Percentiles rank a stretch among this genome's conserved stretches.
These are phyloP conservation scores for Glaucomys volans DNA, from an alignment of 2,113 vertebrate genomes.

Conservation along the genomic window DNA sequence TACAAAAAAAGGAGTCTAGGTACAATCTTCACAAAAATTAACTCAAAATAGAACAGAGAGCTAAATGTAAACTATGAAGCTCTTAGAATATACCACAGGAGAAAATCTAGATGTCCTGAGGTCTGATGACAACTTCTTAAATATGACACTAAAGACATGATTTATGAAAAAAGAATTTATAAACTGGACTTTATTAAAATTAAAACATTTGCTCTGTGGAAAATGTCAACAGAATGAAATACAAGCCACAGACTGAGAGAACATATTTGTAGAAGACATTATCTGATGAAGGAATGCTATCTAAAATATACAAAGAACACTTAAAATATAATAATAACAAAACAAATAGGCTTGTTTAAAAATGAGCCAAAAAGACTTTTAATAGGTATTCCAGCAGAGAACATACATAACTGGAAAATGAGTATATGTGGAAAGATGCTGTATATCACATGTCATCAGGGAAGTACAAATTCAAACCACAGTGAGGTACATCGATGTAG, in stretches of 20 bases:
- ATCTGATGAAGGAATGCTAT: background rate
- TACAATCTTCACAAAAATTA: no score
- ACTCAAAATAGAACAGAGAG: background rate
- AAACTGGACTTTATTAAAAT: background rate
- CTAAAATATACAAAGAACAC: background rate
- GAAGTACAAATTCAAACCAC: background rate
- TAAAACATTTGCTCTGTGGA: background rate
- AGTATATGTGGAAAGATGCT: background rate
- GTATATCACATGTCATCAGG: background rate
- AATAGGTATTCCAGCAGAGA: background rate
- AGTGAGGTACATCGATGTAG: background rate
- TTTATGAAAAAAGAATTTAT: background rate
- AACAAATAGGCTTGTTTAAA: background rate
- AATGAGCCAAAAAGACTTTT: background rate
- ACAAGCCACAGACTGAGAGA: background rate
- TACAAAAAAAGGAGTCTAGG: no score
- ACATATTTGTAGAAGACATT: background rate
- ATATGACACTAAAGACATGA: background rate
- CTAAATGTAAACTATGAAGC: background rate
- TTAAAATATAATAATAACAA: background rate
- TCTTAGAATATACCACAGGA: background rate
- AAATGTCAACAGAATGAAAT: background rate
- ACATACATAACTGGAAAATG: background rate
- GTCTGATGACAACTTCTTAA: background rate
- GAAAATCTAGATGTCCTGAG: background rate